Percentiles rank a stretch among this genome's conserved stretches.
These are phyloP conservation scores for Apamea monoglypha DNA, from an alignment of 2,888 invertebrate species.

Conservation along the genomic window DNA sequence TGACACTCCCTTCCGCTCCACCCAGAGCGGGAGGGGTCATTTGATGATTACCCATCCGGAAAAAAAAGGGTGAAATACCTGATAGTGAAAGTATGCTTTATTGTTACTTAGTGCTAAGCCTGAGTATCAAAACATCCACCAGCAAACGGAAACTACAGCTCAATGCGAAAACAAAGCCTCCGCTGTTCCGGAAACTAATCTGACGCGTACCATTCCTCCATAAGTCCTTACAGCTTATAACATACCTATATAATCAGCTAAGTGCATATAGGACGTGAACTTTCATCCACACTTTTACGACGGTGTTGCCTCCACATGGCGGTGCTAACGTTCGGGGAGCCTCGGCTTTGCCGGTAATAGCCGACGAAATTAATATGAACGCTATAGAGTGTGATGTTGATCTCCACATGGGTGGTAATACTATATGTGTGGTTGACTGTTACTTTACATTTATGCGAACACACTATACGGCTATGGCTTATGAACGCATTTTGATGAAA, in stretches of 20 bases:
- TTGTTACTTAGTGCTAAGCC: not conserved
- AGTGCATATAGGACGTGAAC: slow-evolving; percentile 36
- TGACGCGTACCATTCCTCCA: slow-evolving; percentile 1
- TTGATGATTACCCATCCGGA: too few relatives aligned
- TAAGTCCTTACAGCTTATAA: not conserved
- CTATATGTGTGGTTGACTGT: not conserved
- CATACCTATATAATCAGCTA: slow-evolving; percentile 42
- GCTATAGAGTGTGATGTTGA: slow-evolving; percentile 20
- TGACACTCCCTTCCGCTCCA: too few relatives aligned
- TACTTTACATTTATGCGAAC: slow-evolving; percentile 1
- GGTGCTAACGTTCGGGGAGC: slow-evolving; percentile 31
- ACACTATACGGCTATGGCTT: not conserved
- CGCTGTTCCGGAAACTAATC: slow-evolving; percentile 5
- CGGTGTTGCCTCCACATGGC: slow-evolving; percentile 35
- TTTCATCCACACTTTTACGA: slow-evolving; percentile 39
- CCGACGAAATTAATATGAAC: slow-evolving; percentile 42
- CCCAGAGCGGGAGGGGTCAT: too few relatives aligned
- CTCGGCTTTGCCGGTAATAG: slow-evolving; percentile 38
- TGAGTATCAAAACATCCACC: not conserved
- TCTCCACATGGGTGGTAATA: not conserved
- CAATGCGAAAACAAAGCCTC: not conserved
- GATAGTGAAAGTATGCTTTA: not conserved
- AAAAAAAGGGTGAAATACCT: not conserved
- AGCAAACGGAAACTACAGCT: not conserved
- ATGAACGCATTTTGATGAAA: not conserved